These are phyloP conservation scores for Synergus japonicus DNA, from an alignment of 2,888 invertebrate genomes.

Conservation along the genomic window DNA sequence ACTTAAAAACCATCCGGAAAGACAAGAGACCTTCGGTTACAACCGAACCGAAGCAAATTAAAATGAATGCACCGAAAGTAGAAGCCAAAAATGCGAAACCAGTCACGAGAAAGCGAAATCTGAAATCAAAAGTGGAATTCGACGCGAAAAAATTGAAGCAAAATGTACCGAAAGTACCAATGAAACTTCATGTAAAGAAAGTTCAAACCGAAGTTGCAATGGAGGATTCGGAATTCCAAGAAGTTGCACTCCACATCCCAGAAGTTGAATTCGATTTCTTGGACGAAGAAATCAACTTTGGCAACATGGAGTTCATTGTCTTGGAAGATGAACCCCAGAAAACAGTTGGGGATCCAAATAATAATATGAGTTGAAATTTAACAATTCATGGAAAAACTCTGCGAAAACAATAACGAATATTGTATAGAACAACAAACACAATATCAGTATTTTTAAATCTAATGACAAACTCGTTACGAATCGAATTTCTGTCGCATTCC, in stretches of 20 bases:
- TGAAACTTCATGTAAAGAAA: neutral
- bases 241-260: neutral
- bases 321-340: neutral
- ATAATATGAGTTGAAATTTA: too few relatives aligned
- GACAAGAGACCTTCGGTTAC: neutral
- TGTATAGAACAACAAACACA: neutral
- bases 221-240: neutral
- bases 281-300: neutral
- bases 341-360: too few relatives aligned
- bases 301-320: neutral
- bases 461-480: conserved; percentile 12
- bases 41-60: neutral
- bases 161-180: neutral
- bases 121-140: neutral
- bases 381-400: neutral
- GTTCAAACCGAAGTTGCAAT: neutral
- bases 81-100: neutral
- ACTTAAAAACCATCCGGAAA: neutral
- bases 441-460: conserved; percentile 30
- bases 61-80: neutral
- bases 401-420: neutral
- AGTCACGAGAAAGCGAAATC: neutral
- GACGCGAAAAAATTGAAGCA: neutral
- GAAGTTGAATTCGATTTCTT: neutral
- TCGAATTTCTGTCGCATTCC: neutral